Evolutionary conservation across 1,140 invertebrate genomes (phyloP).

Genomic region (Glomeris maerens): DNA sequence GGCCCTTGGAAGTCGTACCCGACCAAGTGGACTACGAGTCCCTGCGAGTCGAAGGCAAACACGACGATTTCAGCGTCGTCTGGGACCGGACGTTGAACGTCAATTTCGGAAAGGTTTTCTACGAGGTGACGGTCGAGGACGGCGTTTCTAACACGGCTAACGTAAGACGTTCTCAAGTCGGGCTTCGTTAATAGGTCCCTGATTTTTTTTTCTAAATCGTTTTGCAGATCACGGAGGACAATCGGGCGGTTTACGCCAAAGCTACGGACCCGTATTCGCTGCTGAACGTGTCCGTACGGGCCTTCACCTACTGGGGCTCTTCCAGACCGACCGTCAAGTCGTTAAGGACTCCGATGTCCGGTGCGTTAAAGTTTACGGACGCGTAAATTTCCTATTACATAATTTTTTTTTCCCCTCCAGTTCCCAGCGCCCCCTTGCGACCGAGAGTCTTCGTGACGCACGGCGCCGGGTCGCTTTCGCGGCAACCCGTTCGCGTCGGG

Average conservation of each 20-base stretch:
- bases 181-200: too few species aligned
- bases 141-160: not conserved
- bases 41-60: conserved; percentile 50
- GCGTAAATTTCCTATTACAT: not conserved
- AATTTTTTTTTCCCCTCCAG: conserved; percentile 34
- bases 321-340: conserved; percentile 37
- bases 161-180: too few species aligned
- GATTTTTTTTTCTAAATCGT: too few species aligned
- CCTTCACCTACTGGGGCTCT: conserved; percentile 69
- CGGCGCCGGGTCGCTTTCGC: conserved; percentile 20
- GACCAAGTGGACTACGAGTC: conserved; percentile 43
- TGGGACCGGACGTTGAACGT: conserved; percentile 56
- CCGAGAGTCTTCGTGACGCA: conserved; percentile 51
- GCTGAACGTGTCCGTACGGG: conserved; percentile 53
- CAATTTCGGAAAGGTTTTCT: conserved; percentile 66
- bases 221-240: conserved; percentile 19
- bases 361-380: conserved; percentile 12
- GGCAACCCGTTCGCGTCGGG: conserved; percentile 25
- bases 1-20: conserved; percentile 54
- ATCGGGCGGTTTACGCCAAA: conserved; percentile 32
- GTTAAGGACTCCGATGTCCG: conserved; percentile 28
- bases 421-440: conserved; percentile 51
- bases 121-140: conserved; percentile 52
- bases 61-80: conserved; percentile 58
- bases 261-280: conserved; percentile 45